Base-by-base conservation (phyloP, 2,797 vertebrate species). In the Myotis daubentonii region DNA sequence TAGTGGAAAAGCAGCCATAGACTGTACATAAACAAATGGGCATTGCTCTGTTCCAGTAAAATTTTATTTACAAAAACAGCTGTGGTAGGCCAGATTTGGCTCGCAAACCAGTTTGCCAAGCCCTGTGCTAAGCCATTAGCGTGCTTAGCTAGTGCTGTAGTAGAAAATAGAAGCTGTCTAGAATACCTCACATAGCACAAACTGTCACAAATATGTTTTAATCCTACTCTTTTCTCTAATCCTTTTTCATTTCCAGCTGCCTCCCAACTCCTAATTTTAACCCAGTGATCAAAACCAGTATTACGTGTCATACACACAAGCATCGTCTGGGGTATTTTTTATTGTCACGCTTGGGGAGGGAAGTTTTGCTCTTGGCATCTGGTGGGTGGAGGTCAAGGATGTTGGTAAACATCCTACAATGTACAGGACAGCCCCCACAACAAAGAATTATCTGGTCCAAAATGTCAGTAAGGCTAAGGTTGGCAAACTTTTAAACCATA, bases 251-350 rank as follows among this genome's bases (percentile, higher is more conserved):
- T 91, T 89, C 75, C 10, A 91, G n/a, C 44, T 70, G 15, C 47
- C 23, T 82, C 90, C 44, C 38, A 88, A 33, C 44, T 94, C 38
- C 65, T 89, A 28, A 60, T 33, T 89, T 82, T 87, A 85, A 55
- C 38, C 8, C n/a, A 72, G 17, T 76, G 57, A n/a, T 76, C n/a
- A 70, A 49, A 85, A 5, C 25, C 16, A 49, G 25, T 23, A 9
- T 57, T 20, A 70, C 16, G 0, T 44, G 7, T 4, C 10, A 47
- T 23, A 3, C 23, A 41, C 38, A 25, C 53, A 44, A 57, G 25
- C 71, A 71, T 0, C 66, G 25, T 79, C 44, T 49, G 10, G 36
- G 28, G 53, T 51, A 23, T 47, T 75, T 55, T 65, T 44, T 16
- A 62, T 76, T 60, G 30, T 91, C 23, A 5, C 4, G 8, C 33